Base-by-base conservation (phyloP, 2,888 invertebrate genomes). In the Uloborus plumipes region DNA sequence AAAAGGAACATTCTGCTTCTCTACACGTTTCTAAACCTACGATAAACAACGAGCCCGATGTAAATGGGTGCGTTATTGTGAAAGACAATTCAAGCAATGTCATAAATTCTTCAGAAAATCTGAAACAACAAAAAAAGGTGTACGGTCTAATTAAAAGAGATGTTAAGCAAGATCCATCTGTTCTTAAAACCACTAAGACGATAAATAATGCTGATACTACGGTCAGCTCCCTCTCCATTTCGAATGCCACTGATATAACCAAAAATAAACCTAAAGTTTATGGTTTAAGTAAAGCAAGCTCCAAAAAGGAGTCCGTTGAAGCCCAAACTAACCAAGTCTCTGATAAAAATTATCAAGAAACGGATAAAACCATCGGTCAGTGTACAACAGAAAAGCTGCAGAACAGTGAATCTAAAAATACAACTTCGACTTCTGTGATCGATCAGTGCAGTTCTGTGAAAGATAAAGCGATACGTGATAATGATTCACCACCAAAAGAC, bases 401-500 rank as follows among this genome's bases (percentile, higher is more conserved):
- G 9, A 9, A 39, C 39, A 11, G 39, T 39, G 11, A 9, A 6
- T 39, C 39, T 39, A 11, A 39, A 39, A 39, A 39, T 11, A 9
- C 9, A 11, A 11, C 39, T 9, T 39, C 39, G 39, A 15, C 65
- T 49, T 16, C 22, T 22, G 66, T 9, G 3, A 22, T 51, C 49
- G 51, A 64, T 64, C 14, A 64, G 16, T 4, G 39, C 55, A 39
- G 9, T 39, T 9, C n/a, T 47, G 64, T 47, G 9, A 64, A 64
- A 64, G 26, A 18, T n/a, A 64, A 64, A 47, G 64, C 31, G 20
- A 18, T 47, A 11, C 47, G 49, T 18, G 47, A 62, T n/a, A 18
- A 72, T 2, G 47, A 58, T 51, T 80, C 80, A 9, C 80, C 80
- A 39, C 83, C 83, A 15, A 83, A 77, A 72, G 74, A 83, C 16